Evolutionary conservation across 2,113 vertebrate genomes (phyloP).

Genomic region (Cairina moschata): DNA sequence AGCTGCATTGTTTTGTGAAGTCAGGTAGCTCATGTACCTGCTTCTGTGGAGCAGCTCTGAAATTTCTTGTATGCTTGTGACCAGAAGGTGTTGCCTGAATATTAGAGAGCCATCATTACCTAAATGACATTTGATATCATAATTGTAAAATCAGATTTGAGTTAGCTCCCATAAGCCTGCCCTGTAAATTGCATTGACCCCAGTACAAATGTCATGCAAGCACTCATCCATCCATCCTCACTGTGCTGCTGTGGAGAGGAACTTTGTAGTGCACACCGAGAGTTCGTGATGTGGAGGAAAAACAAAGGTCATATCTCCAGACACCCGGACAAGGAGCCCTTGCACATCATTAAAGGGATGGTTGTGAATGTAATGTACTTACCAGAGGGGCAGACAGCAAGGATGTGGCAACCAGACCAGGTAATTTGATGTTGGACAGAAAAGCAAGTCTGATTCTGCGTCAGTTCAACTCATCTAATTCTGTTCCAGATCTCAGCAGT

Average conservation of each 20-base stretch:
- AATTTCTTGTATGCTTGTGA: not conserved
- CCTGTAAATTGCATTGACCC: not conserved
- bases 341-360: not conserved
- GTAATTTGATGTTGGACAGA: not conserved
- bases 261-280: not conserved
- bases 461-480: not conserved
- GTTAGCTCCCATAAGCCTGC: not conserved
- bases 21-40: not conserved
- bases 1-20: not conserved
- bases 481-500: slow-evolving; percentile 9
- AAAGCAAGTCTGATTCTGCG: not conserved
- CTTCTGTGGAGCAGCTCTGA: not conserved
- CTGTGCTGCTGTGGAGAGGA: not conserved
- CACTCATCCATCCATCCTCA: not conserved
- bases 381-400: not conserved
- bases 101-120: not conserved
- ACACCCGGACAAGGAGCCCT: not conserved
- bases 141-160: not conserved
- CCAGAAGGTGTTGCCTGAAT: not conserved
- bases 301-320: not conserved
- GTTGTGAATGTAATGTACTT: not conserved
- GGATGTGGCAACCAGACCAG: slow-evolving; percentile 17
- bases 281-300: not conserved
- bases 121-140: not conserved
- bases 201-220: not conserved